These are phyloP conservation scores for Penaeus indicus DNA, from an alignment of 1,140 invertebrate genomes.

Conservation along the genomic window DNA sequence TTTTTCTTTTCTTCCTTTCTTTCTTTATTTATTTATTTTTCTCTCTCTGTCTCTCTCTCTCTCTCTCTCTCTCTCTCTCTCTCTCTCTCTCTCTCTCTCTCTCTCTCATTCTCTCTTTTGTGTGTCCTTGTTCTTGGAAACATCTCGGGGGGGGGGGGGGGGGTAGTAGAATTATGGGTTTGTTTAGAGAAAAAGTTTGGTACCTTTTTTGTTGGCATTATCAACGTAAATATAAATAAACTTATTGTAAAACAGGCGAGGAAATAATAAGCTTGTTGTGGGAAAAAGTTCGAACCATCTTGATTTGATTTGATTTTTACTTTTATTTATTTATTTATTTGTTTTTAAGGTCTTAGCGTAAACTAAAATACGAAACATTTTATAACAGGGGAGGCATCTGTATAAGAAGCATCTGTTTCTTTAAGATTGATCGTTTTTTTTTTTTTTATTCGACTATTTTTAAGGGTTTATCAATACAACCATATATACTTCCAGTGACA, in stretches of 20 bases:
- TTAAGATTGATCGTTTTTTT: background rate
- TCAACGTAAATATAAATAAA: no score
- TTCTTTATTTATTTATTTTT: background rate
- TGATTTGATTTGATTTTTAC: background rate
- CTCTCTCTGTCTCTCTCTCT: background rate
- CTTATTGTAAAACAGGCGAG: no score
- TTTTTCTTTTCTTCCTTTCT: background rate
- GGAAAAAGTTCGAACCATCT: no score
- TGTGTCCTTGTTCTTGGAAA: background rate
- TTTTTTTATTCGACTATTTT: no score
- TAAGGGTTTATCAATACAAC: background rate
- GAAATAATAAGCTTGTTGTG: no score
- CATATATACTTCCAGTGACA: no score
- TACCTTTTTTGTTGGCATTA: no score
- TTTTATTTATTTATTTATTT: no score
- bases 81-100: conserved; percentile 37
- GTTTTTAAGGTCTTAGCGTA: no score
- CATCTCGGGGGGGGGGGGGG: background rate
- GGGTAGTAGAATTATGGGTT: background rate
- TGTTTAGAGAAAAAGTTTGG: no score
- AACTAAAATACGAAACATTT: no score
- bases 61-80: conserved; percentile 29
- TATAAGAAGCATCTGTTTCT: background rate
- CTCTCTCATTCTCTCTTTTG: background rate
- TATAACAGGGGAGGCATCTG: no score